Evolutionary conservation across 2,888 invertebrate species (phyloP).

Genomic region (Ametastegia equiseti): DNA sequence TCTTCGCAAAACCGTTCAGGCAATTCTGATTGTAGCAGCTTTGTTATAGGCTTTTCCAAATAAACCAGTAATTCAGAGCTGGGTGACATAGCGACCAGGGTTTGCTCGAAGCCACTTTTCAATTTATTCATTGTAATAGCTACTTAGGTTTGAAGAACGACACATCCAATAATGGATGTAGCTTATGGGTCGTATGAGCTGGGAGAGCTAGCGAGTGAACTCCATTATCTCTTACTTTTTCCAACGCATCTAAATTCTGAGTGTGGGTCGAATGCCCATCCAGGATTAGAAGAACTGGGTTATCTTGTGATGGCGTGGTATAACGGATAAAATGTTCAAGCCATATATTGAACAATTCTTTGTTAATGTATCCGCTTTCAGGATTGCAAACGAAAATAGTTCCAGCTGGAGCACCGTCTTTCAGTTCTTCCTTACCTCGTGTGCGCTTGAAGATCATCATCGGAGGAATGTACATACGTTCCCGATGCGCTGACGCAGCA

Average conservation of each 20-base stretch:
- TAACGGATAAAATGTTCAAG: slow-evolving; percentile 67
- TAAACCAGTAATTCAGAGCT: slow-evolving; percentile 49
- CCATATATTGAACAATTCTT: slow-evolving; percentile 59
- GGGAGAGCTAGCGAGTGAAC: slow-evolving; percentile 60
- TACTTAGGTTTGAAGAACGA: slow-evolving; percentile 55
- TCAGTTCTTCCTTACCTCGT: slow-evolving; percentile 52
- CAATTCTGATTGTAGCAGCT: slow-evolving; percentile 53
- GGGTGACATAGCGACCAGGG: slow-evolving; percentile 50
- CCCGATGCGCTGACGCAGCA: slow-evolving; percentile 57
- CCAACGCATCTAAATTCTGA: slow-evolving; percentile 59
- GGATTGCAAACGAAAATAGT: slow-evolving; percentile 14
- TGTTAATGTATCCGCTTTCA: slow-evolving; percentile 58
- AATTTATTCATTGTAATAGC: slow-evolving; percentile 43
- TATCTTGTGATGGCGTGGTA: slow-evolving; percentile 55
- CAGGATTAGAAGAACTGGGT: slow-evolving; percentile 60
- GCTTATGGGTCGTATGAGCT: slow-evolving; percentile 59
- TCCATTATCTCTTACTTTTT: slow-evolving; percentile 56
- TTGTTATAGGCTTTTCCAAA: slow-evolving; percentile 53
- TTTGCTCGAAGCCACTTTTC: slow-evolving; percentile 47
- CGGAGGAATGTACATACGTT: slow-evolving; percentile 56
- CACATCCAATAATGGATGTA: slow-evolving; percentile 60
- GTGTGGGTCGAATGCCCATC: slow-evolving; percentile 62
- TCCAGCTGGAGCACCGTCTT: slow-evolving; percentile 54
- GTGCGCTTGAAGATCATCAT: slow-evolving; percentile 59
- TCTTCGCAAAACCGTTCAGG: slow-evolving; percentile 52